Base-by-base conservation (phyloP, 2,888 invertebrate species). In the Mythimna albipuncta region DNA sequence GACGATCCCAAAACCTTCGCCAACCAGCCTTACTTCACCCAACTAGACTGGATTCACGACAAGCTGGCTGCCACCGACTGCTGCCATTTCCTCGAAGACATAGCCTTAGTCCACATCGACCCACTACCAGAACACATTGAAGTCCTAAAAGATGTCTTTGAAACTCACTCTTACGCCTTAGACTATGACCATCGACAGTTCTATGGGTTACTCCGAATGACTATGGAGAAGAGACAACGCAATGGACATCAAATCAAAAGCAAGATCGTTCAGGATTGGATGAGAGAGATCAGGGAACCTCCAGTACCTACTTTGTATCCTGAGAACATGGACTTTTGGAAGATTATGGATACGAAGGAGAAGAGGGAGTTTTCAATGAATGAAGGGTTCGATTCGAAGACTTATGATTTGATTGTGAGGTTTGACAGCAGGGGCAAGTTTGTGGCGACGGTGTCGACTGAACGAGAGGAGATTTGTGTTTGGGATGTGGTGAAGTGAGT, bases 181-280 rank as follows among this genome's bases (percentile, higher is more conserved):
- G 97, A 97, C 87, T 98, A 98, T 85, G 98, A 99, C 91, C 98
- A 98, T 50, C 96, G 97, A 87, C 99, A 99, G 92, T 97, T 99
- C 87, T 98, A 98, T 87, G 97, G 98, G 5, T 97, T 98, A 79
- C 80, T 96, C 1, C 83, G 94, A 78, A 89, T 90, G 62, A 94
- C 93, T 0, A 90, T 96, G 86, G 95, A 96, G 88, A 94, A 93
- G 69, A 85, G 93, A 55, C 89, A 93, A 41, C 84, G 94, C 13
- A 93, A 94, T 57, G 94, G 94, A 2, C 44, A 89, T 6, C 91
- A 94, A 38, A 88, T 94, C 1, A 91, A 92, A 67, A 91, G 92
- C 59, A 91, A 93, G 75, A 91, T 95, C 16, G 96, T 96, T 2
- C 92, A 91, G 81, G 94, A 91, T 77, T 97, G 94, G 96, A 92